A percentile compares a stretch with the other conserved stretches of the same genome.
phyloP scores from a whole-genome alignment of 2,797 vertebrate species.

The Melanotaenia parkinsoni region DNA sequence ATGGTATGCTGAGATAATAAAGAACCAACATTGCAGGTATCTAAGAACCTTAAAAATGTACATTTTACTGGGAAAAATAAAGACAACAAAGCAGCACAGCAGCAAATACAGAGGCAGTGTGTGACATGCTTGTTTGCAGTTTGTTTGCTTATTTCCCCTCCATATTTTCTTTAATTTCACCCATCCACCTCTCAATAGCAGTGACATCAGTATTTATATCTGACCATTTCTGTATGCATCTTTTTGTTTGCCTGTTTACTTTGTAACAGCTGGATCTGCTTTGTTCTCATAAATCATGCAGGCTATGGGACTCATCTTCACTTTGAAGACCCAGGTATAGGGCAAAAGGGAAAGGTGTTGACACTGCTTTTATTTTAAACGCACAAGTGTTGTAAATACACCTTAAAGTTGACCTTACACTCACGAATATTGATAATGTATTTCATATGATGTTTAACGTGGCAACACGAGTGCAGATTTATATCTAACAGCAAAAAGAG shows the following conservation, averaged over 20 bases:
- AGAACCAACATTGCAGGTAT: constrained; percentile 13
- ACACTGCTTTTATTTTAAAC: constrained; percentile 37
- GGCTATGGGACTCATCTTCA: constrained; percentile 32
- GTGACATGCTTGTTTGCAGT: constrained; percentile 50
- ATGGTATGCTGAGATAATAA: background rate
- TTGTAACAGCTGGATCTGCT: constrained; percentile 66
- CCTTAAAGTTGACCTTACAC: constrained; percentile 45
- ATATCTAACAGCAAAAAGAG: background rate
- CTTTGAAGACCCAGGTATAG: constrained; percentile 27
- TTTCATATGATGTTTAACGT: constrained; percentile 23
- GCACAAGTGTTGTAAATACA: constrained; percentile 20
- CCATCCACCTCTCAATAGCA: constrained; percentile 30
- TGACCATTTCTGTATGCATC: constrained; percentile 44
- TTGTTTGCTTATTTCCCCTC: constrained; percentile 51
- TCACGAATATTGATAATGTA: constrained; percentile 28
- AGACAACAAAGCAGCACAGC: constrained; percentile 21
- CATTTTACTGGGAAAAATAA: constrained; percentile 7
- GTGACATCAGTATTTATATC: constrained; percentile 40
- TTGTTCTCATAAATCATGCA: constrained; percentile 52
- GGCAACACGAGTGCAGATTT: constrained; percentile 45
- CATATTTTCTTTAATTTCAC: constrained; percentile 26
- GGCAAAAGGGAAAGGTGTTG: constrained; percentile 38
- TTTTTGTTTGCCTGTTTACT: constrained; percentile 55
- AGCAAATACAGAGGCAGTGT: constrained; percentile 55
- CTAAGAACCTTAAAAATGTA: constrained; percentile 12